A percentile compares a stretch with the other conserved stretches of the same genome.
These are phyloP conservation scores for Trogon melanurus DNA, from an alignment of 2,113 vertebrate species.

Conservation along the genomic window DNA sequence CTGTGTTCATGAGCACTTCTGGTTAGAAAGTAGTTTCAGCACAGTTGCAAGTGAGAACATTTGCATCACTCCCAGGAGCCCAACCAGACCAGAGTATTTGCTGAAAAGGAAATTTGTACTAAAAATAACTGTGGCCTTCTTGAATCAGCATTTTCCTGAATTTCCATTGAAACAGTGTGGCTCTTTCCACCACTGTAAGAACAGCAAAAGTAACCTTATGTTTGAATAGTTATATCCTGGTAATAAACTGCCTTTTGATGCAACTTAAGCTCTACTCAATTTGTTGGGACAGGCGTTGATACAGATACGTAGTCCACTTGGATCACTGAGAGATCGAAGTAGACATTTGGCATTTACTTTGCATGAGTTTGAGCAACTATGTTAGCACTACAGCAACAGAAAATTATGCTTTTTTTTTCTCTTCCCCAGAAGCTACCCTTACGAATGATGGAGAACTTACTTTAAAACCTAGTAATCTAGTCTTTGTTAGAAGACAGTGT, in stretches of 20 bases:
- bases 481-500: not conserved
- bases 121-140: slow-evolving; percentile 31
- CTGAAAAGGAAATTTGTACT: slow-evolving; percentile 4
- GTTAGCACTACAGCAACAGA: not conserved
- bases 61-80: not conserved
- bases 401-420: not conserved
- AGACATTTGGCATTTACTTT: not conserved
- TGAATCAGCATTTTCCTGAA: not conserved
- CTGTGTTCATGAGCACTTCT: not conserved
- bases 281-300: not conserved
- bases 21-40: slow-evolving; percentile 14
- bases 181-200: not conserved
- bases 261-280: not conserved
- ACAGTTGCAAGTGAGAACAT: slow-evolving; percentile 2
- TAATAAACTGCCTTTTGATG: not conserved
- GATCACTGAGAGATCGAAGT: not conserved
- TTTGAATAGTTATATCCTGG: not conserved
- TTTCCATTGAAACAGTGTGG: not conserved
- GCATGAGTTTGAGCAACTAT: not conserved
- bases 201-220: not conserved
- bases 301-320: not conserved
- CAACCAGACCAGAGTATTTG: not conserved
- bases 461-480: not conserved
- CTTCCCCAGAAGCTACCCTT: not conserved
- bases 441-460: not conserved